Conservation (phyloP, 2,888 invertebrate species). For the Dynastes tityus region DNA sequence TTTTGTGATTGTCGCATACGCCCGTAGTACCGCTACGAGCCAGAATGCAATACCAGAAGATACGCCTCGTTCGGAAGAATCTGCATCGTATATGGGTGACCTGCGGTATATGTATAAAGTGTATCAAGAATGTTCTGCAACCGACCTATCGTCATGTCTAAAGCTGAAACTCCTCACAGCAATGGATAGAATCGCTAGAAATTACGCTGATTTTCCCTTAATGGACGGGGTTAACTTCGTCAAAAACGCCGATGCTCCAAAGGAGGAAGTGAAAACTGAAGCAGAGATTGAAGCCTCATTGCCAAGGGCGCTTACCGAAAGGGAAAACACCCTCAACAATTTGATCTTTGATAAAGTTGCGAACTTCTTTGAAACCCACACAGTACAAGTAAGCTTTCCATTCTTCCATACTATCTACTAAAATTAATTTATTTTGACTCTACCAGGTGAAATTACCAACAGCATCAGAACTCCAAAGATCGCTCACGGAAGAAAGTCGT, state of each 20-base stretch:
- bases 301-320: constrained; percentile 82
- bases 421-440: constrained; percentile 39
- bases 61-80: constrained; percentile 64
- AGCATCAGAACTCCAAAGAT: constrained; percentile 76
- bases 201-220: constrained; percentile 76
- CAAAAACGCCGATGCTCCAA: constrained; percentile 71
- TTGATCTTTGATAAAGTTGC: constrained; percentile 84
- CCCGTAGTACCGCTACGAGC: constrained; percentile 72
- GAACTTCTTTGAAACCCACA: constrained; percentile 85
- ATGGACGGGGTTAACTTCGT: constrained; percentile 85
- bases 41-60: constrained; percentile 69
- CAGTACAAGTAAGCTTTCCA: constrained; percentile 77
- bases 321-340: constrained; percentile 80
- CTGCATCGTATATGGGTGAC: constrained; percentile 75
- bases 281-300: constrained; percentile 81
- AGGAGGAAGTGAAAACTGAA: constrained; percentile 72
- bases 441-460: constrained; percentile 83
- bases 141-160: constrained; percentile 81
- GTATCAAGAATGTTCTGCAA: constrained; percentile 85
- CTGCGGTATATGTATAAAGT: constrained; percentile 83
- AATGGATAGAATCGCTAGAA: constrained; percentile 81
- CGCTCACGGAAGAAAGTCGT: constrained; percentile 76
- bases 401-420: constrained; percentile 8
- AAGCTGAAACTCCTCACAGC: constrained; percentile 86
- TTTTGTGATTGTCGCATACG: constrained; percentile 73